phyloP scores from a whole-genome alignment of 2,888 invertebrate species.

The Synergus itoensis region DNA sequence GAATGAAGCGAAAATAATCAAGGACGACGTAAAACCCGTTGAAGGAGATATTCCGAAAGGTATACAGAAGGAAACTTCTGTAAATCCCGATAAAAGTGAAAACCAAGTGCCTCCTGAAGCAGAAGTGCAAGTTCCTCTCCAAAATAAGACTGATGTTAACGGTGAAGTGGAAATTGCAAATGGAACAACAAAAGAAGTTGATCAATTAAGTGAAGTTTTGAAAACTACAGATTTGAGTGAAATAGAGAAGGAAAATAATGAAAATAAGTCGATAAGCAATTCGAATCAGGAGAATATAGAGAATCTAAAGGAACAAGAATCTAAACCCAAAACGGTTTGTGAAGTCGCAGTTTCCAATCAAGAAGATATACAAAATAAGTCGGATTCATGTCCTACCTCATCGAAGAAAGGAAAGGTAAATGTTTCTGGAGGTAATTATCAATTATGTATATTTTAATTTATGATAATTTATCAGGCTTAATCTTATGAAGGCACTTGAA shows the following conservation, averaged over 20 bases:
- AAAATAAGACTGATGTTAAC: slow-evolving; percentile 24
- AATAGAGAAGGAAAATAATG: slow-evolving; percentile 15
- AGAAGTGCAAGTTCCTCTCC: slow-evolving; percentile 5
- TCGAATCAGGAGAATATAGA: background rate
- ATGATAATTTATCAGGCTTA: background rate
- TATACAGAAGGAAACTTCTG: background rate
- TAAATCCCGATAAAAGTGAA: slow-evolving; percentile 7
- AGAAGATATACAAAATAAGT: slow-evolving; percentile 9
- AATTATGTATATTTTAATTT: background rate
- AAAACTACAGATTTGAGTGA: slow-evolving; percentile 6
- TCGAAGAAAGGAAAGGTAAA: slow-evolving; percentile 50
- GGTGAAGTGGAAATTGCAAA: background rate
- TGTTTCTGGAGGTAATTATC: background rate
- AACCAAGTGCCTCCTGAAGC: background rate
- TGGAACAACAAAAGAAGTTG: slow-evolving; percentile 11
- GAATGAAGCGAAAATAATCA: slow-evolving; percentile 11
- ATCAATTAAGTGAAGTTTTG: slow-evolving; percentile 14
- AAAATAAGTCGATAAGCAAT: slow-evolving; percentile 16
- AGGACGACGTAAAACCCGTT: background rate
- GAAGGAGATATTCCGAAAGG: background rate
- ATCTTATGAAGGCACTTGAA: background rate
- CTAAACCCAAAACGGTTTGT: background rate
- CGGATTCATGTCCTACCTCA: slow-evolving; percentile 11
- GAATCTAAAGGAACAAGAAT: background rate
- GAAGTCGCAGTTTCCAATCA: slow-evolving; percentile 1